phyloP scores from a whole-genome alignment of 2,797 vertebrate genomes.

The Argya squamiceps region DNA sequence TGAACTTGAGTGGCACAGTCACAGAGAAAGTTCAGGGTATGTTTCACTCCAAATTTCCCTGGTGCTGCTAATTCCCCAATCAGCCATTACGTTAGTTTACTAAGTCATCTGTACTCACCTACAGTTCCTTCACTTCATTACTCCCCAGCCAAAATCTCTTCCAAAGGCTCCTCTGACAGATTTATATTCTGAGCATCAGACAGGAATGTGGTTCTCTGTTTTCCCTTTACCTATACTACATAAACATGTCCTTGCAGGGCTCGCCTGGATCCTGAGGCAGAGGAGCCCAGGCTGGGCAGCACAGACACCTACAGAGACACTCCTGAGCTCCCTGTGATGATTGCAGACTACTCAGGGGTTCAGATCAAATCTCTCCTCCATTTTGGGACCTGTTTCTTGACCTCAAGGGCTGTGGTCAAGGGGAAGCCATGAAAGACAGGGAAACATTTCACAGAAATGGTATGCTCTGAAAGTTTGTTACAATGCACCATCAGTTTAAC shows the following conservation, averaged over 20 bases:
- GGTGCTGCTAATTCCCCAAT: constrained; percentile 70
- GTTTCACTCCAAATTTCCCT: constrained; percentile 51
- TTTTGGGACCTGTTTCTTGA: neutral
- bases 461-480: neutral
- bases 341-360: neutral
- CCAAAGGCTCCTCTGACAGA: constrained; percentile 74
- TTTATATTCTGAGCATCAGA: constrained; percentile 84
- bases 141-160: constrained; percentile 74
- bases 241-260: constrained; percentile 76
- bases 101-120: constrained; percentile 75
- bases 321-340: neutral
- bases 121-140: constrained; percentile 80
- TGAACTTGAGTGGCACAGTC: neutral
- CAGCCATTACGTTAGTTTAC: constrained; percentile 72
- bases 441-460: fast-evolving
- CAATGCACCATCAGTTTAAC: neutral
- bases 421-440: neutral
- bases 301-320: neutral
- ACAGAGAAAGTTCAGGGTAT: constrained; percentile 10
- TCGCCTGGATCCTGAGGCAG: neutral
- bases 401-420: neutral
- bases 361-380: neutral
- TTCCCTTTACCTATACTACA: constrained; percentile 81
- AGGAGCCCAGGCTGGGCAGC: neutral
- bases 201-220: constrained; percentile 81